Conservation (phyloP, 2,888 invertebrate species). For the Drosophila dives region DNA sequence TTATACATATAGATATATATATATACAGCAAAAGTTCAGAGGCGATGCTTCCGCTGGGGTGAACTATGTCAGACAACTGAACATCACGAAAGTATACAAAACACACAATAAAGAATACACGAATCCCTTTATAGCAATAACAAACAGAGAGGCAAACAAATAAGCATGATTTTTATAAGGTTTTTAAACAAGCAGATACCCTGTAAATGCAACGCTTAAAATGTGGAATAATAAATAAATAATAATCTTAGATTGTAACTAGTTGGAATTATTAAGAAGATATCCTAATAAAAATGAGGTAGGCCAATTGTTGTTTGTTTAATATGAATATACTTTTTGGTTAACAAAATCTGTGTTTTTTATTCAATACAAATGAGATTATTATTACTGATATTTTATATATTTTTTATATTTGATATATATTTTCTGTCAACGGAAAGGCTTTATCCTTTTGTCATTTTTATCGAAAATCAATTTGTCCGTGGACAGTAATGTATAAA, state of each 20-base stretch:
- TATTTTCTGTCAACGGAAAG: not conserved
- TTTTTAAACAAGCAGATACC: conserved; percentile 13
- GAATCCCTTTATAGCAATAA: conserved; percentile 19
- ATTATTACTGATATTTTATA: not conserved
- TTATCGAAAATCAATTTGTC: not conserved
- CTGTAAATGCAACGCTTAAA: not conserved
- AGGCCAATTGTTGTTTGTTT: not conserved
- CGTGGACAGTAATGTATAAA: not conserved
- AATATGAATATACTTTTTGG: not conserved
- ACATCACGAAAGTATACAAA: conserved; percentile 33
- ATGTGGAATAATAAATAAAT: not conserved
- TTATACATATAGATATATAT: not conserved
- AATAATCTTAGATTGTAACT: not conserved
- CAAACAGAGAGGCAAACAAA: conserved; percentile 19
- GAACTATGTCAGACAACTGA: conserved; percentile 35
- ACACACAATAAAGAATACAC: conserved; percentile 55
- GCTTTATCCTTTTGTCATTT: not conserved
- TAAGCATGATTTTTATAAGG: not conserved
- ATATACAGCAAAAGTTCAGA: conserved; percentile 56
- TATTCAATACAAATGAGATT: not conserved
- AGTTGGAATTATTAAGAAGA: not conserved
- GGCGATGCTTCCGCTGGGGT: conserved; percentile 65
- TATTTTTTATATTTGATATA: too few relatives aligned
- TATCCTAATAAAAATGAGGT: rapidly evolving
- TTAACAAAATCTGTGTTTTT: not conserved